Evolutionary conservation across 2,888 invertebrate species (phyloP).

Genomic region (Herminia tarsipennalis): DNA sequence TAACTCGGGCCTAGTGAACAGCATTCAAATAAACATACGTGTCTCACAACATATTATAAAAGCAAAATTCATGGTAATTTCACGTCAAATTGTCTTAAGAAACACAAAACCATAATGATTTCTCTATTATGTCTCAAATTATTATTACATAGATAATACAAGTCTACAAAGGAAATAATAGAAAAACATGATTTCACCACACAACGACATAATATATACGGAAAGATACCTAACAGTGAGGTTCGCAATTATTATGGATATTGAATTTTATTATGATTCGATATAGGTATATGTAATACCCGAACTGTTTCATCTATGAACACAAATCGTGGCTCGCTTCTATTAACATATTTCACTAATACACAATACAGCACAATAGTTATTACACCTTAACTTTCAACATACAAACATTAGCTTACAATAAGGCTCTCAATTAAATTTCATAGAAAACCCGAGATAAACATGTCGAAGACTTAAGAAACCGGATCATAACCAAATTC

Average conservation of each 20-base stretch:
- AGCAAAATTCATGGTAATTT: conserved; percentile 59
- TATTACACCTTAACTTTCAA: conserved; percentile 62
- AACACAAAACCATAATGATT: conserved; percentile 64
- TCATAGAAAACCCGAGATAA: conserved; percentile 66
- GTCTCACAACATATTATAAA: conserved; percentile 56
- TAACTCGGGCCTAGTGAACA: conserved; percentile 33
- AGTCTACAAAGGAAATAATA: conserved; percentile 66
- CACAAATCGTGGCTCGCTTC: conserved; percentile 82
- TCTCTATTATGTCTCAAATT: conserved; percentile 76
- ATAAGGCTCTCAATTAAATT: conserved; percentile 62
- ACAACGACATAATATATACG: conserved; percentile 63
- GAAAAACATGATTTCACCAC: conserved; percentile 76
- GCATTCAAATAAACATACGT: conserved; percentile 43
- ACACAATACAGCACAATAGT: conserved; percentile 70
- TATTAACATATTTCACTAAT: conserved; percentile 71
- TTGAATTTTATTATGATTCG: conserved; percentile 75
- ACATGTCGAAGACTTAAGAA: conserved; percentile 50
- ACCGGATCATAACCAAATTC: conserved; percentile 64
- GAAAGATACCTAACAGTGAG: conserved; percentile 61
- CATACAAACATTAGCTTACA: conserved; percentile 68
- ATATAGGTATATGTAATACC: conserved; percentile 61
- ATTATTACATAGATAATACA: conserved; percentile 64
- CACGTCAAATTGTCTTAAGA: conserved; percentile 63
- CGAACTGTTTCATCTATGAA: conserved; percentile 78
- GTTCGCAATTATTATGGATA: conserved; percentile 68